Conservation (phyloP, 2,888 invertebrate genomes). For the Altica lythri region DNA sequence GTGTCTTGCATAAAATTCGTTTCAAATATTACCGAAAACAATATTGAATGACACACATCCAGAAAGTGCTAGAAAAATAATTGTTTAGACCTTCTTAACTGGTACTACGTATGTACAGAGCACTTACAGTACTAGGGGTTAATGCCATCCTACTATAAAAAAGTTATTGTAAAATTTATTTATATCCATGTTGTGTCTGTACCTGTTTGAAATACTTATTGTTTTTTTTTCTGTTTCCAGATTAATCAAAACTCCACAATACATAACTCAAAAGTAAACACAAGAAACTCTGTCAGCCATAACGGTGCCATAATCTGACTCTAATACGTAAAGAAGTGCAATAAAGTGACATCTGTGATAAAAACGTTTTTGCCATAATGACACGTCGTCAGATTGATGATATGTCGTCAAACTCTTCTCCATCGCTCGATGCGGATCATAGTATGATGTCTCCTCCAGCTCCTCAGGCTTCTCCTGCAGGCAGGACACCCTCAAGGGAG, state of each 20-base stretch:
- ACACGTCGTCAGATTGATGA: conserved; percentile 54
- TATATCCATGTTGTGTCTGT: too few relatives aligned
- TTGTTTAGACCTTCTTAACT: too few relatives aligned
- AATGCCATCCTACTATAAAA: too few relatives aligned
- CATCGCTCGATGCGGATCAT: conserved; percentile 47
- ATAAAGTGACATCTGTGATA: conserved; percentile 57
- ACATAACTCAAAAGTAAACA: conserved; percentile 18
- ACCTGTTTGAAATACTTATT: too few relatives aligned
- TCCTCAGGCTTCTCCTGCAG: conserved; percentile 60
- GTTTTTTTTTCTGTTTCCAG: conserved; percentile 33
- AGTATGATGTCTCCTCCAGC: conserved; percentile 59
- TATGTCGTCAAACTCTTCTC: conserved; percentile 48
- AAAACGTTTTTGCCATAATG: conserved; percentile 49
- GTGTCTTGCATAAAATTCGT: too few relatives aligned
- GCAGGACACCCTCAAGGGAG: conserved; percentile 55
- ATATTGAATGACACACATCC: too few relatives aligned
- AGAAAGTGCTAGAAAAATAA: too few relatives aligned
- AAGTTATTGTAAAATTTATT: too few relatives aligned
- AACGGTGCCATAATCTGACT: conserved; percentile 50
- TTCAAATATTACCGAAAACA: too few relatives aligned
- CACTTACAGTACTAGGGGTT: too few relatives aligned
- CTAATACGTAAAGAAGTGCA: conserved; percentile 54
- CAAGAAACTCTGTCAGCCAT: conserved; percentile 50
- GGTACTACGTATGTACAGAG: too few relatives aligned
- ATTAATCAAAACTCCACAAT: conserved; percentile 30